Conservation (phyloP, 2,888 invertebrate genomes). For the Sycophila texana region DNA sequence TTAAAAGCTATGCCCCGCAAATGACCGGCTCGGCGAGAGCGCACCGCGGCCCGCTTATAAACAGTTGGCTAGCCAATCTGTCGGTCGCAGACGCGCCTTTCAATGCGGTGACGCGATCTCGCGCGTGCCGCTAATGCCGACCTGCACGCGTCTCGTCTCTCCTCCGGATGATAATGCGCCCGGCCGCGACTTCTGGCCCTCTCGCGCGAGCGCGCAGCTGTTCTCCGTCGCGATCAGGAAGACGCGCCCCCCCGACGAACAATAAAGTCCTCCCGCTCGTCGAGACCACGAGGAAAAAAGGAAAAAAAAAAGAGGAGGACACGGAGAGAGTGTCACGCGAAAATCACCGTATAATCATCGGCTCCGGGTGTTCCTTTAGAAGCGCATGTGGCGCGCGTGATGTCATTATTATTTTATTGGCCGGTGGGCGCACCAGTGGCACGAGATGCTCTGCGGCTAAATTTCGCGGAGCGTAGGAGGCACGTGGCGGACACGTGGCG, state of each 20-base stretch:
- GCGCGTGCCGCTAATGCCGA: conserved; percentile 28
- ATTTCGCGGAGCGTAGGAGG: conserved; percentile 13
- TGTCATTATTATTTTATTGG: conserved; percentile 33
- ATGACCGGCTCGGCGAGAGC: not conserved
- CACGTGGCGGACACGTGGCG: conserved; percentile 68
- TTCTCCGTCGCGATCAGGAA: conserved; percentile 49
- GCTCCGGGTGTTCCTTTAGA: not conserved
- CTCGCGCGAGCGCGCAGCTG: conserved; percentile 40
- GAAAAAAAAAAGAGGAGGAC: no score
- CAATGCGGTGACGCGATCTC: not conserved
- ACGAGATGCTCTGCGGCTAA: not conserved
- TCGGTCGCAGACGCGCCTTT: not conserved
- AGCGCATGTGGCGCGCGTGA: not conserved
- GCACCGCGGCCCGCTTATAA: not conserved
- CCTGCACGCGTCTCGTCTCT: not conserved
- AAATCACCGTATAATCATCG: conserved; percentile 4
- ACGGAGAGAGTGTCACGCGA: conserved; percentile 9
- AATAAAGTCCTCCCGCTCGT: not conserved
- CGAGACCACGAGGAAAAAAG: not conserved
- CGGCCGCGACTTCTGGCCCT: conserved; percentile 23
- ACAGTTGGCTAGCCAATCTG: not conserved
- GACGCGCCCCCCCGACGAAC: not conserved
- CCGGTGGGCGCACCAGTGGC: not conserved
- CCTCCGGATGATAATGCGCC: not conserved
- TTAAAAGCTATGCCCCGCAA: not conserved